These are phyloP conservation scores for Globodera rostochiensis DNA, from an alignment of 1,140 invertebrate genomes.

Conservation along the genomic window DNA sequence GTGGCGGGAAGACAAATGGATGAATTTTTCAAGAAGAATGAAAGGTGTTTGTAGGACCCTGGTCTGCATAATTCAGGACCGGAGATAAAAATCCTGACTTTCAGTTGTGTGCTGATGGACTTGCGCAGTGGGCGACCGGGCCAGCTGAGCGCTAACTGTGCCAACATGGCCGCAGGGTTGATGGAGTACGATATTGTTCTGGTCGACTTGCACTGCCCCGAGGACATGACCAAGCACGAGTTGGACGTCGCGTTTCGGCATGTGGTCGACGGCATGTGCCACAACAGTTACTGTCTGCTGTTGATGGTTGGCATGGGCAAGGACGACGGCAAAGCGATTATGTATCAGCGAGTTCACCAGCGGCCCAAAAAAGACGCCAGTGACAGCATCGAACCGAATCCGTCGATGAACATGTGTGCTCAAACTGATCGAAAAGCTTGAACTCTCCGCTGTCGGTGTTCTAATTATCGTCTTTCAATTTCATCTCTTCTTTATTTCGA, in stretches of 20 bases:
- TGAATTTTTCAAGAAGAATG: conserved; percentile 21
- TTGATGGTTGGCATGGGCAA: not conserved
- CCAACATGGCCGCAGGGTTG: not conserved
- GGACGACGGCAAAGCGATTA: not conserved
- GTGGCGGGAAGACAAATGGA: conserved; percentile 24
- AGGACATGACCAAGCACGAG: not conserved
- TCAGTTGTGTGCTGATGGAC: not conserved
- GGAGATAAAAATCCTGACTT: no score
- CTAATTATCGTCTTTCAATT: not conserved
- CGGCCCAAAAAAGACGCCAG: not conserved
- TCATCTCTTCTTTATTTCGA: no score
- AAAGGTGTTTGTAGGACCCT: not conserved
- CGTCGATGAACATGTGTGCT: no score
- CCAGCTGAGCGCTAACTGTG: not conserved
- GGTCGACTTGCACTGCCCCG: conserved; percentile 6
- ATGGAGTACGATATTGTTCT: conserved; percentile 16
- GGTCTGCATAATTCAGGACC: no score
- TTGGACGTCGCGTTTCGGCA: conserved; percentile 14
- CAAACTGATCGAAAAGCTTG: not conserved
- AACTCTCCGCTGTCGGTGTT: not conserved
- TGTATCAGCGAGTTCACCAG: conserved; percentile 15
- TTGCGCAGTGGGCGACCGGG: not conserved
- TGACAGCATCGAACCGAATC: not conserved
- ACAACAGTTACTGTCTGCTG: conserved; percentile 1
- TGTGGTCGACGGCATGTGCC: conserved; percentile 13